phyloP scores from a whole-genome alignment of 2,797 vertebrate species.

The Tapirus indicus region DNA sequence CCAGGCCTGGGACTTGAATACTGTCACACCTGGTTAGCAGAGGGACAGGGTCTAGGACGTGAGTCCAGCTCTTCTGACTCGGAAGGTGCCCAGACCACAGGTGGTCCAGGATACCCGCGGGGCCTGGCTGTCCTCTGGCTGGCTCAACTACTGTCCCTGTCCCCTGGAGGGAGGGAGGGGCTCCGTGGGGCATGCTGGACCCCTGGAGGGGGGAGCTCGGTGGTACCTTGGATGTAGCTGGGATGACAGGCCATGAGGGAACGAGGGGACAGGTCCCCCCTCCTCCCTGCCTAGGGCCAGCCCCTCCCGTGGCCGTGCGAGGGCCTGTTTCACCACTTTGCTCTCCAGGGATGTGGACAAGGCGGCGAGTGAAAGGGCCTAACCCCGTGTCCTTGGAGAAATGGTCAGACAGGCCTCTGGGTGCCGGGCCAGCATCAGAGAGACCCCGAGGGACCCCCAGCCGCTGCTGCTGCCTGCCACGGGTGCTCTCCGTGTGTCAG shows the following conservation, averaged over 20 bases:
- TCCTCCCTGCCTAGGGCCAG: background rate
- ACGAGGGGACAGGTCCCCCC: too few species aligned
- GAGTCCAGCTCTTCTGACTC: background rate
- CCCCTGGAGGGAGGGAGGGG: fast-evolving
- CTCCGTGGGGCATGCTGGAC: fast-evolving
- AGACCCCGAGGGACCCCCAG: background rate
- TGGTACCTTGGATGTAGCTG: background rate
- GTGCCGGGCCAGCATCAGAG: too few species aligned
- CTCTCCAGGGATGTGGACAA: background rate
- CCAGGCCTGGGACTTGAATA: background rate
- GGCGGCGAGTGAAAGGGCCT: background rate
- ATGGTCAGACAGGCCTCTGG: background rate
- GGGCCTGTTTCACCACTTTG: background rate
- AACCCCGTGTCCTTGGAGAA: background rate
- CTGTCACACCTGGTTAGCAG: background rate
- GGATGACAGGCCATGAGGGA: background rate
- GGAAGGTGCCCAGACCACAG: background rate
- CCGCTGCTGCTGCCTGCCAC: fast-evolving
- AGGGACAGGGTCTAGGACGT: background rate
- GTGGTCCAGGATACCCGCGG: background rate
- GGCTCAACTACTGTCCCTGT: background rate
- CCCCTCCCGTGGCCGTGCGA: too few species aligned
- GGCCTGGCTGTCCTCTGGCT: too few species aligned
- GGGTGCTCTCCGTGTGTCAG: too few species aligned
- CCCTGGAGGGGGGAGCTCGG: background rate